A percentile compares a stretch with the other conserved stretches of the same genome.
phyloP scores from a whole-genome alignment of 1,140 invertebrate genomes.

The Leptinotarsa undecemlineata region DNA sequence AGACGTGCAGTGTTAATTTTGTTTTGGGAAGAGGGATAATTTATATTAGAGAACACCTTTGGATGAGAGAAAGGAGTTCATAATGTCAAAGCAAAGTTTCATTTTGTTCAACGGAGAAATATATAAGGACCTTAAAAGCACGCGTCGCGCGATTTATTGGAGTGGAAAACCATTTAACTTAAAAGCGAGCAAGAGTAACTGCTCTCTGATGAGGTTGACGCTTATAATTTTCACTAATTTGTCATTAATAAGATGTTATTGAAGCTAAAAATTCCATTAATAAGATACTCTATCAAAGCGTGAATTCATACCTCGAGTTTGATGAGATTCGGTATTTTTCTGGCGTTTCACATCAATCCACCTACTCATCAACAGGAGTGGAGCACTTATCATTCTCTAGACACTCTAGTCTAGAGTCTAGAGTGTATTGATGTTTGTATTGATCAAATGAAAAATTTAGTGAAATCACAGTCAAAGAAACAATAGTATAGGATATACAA shows the following conservation, averaged over 20 bases:
- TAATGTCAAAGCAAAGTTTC: constrained; percentile 53
- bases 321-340: background rate
- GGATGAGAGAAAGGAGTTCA: constrained; percentile 51
- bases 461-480: no score
- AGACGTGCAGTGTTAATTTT: constrained; percentile 45
- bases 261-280: constrained; percentile 22
- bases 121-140: constrained; percentile 47
- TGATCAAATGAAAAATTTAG: no score
- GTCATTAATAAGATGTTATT: constrained; percentile 31
- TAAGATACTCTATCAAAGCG: constrained; percentile 24
- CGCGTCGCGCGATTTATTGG: constrained; percentile 27
- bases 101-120: constrained; percentile 46
- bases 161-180: constrained; percentile 31
- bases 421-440: no score
- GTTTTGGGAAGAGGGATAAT: constrained; percentile 49
- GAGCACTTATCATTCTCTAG: no score
- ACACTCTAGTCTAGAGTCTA: no score
- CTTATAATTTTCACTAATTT: constrained; percentile 31
- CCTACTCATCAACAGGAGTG: no score
- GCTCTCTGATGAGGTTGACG: constrained; percentile 30
- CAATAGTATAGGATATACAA: no score
- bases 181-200: constrained; percentile 31
- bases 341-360: background rate
- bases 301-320: constrained; percentile 11
- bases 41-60: constrained; percentile 53